phyloP scores from a whole-genome alignment of 2,888 invertebrate genomes.

The Atethmia centrago region DNA sequence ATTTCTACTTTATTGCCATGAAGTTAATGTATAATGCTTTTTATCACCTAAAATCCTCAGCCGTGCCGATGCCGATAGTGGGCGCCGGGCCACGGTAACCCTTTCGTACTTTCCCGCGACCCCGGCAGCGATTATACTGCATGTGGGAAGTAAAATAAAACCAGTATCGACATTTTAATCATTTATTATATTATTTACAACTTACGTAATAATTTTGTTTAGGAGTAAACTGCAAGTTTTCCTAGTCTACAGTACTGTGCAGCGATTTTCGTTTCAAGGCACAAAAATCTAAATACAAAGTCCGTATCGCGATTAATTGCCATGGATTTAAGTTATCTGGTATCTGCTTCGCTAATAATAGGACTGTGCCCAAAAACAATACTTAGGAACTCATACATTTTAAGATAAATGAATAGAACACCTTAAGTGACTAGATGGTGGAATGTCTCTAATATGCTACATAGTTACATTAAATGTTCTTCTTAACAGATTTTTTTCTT shows the following conservation, averaged over 20 bases:
- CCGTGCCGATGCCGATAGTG: too few species aligned
- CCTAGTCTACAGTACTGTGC: conserved; percentile 77
- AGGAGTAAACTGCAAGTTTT: conserved; percentile 79
- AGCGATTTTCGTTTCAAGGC: conserved; percentile 77
- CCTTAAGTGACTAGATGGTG: conserved; percentile 84
- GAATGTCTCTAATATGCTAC: conserved; percentile 83
- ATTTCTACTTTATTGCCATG: too few species aligned
- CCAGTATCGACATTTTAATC: conserved; percentile 64
- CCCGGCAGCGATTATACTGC: too few species aligned
- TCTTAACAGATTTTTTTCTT: conserved; percentile 28
- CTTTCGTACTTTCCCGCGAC: too few species aligned
- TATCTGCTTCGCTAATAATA: conserved; percentile 50
- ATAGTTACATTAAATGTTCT: conserved; percentile 56
- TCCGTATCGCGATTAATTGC: conserved; percentile 61
- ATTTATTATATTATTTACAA: conserved; percentile 85
- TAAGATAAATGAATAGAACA: conserved; percentile 71
- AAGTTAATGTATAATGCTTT: too few species aligned
- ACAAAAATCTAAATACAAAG: conserved; percentile 74
- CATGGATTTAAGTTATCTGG: conserved; percentile 45
- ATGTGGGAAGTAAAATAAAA: conserved; percentile 54
- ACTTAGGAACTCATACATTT: conserved; percentile 65
- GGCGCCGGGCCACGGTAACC: too few species aligned
- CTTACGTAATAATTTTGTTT: conserved; percentile 81
- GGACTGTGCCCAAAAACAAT: conserved; percentile 63
- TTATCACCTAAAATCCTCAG: too few species aligned